Evolutionary conservation across 92 coral and sea anemone species (phyloP).

Genomic region (Epizoanthus stellaris): DNA sequence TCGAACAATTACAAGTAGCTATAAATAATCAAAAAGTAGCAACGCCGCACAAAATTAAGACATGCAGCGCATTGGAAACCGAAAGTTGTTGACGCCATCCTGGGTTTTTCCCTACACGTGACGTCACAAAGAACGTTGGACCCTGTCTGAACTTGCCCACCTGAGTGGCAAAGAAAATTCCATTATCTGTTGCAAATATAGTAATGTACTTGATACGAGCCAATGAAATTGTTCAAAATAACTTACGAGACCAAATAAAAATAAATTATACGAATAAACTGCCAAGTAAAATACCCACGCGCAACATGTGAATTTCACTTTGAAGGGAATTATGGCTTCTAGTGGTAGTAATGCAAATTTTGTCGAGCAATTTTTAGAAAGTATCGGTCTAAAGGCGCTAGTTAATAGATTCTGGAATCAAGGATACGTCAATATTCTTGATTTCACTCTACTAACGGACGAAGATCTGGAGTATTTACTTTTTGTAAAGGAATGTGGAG

Average conservation of each 20-base stretch:
- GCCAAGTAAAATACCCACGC: neutral
- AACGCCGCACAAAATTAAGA: too few species aligned
- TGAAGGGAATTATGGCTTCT: constrained; percentile 26
- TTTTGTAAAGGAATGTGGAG: constrained; percentile 26
- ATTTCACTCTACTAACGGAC: constrained; percentile 41
- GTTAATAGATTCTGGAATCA: constrained; percentile 44
- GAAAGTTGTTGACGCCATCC: neutral
- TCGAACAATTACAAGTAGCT: too few species aligned
- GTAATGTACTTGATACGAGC: constrained; percentile 8
- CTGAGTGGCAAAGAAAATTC: neutral
- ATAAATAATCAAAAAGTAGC: too few species aligned
- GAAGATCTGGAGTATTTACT: constrained; percentile 59
- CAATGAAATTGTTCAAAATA: constrained; percentile 14
- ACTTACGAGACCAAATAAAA: neutral
- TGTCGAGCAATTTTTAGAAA: constrained; percentile 45
- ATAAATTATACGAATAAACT: constrained; percentile 5
- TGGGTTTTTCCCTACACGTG: constrained; percentile 16
- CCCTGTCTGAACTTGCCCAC: constrained; percentile 34
- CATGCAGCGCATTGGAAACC: neutral
- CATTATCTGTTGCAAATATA: neutral
- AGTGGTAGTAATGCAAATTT: neutral
- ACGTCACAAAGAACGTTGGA: constrained; percentile 30
- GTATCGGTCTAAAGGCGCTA: constrained; percentile 47
- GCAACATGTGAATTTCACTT: constrained; percentile 10
- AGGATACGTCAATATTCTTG: constrained; percentile 60